Percentiles rank a stretch among this genome's conserved stretches.
phyloP scores from a whole-genome alignment of 2,888 invertebrate genomes.

The Heliconius cydno region DNA sequence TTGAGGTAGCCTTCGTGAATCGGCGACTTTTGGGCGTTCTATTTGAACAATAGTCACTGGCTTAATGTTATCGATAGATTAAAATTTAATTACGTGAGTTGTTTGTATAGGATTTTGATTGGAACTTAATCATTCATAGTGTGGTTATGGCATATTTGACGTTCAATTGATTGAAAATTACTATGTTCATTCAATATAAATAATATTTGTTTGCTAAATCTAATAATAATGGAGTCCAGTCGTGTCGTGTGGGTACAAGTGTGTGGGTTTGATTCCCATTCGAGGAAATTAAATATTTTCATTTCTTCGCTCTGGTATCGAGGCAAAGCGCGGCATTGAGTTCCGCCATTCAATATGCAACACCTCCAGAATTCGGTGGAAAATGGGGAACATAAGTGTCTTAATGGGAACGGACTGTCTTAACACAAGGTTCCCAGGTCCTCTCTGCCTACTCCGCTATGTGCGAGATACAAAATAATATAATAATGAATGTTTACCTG shows the following conservation, averaged over 20 bases:
- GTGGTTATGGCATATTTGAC: slow-evolving; percentile 1
- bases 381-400: no score
- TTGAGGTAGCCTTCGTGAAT: slow-evolving; percentile 67
- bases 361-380: no score
- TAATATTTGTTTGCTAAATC: slow-evolving; percentile 5
- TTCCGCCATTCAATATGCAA: no score
- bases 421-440: no score
- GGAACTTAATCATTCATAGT: slow-evolving; percentile 28
- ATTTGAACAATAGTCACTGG: slow-evolving; percentile 65
- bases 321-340: no score
- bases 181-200: neutral
- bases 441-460: no score
- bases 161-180: slow-evolving; percentile 19
- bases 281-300: no score
- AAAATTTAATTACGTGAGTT: slow-evolving; percentile 34
- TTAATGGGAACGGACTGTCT: no score
- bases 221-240: neutral
- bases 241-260: no score
- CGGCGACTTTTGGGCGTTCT: slow-evolving; percentile 56
- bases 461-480: no score
- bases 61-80: slow-evolving; percentile 52
- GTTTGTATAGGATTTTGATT: slow-evolving; percentile 27
- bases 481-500: slow-evolving; percentile 20
- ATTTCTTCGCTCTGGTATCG: no score
- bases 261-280: no score